phyloP scores from a whole-genome alignment of 2,797 vertebrate species.

The Holocentrus rufus region DNA sequence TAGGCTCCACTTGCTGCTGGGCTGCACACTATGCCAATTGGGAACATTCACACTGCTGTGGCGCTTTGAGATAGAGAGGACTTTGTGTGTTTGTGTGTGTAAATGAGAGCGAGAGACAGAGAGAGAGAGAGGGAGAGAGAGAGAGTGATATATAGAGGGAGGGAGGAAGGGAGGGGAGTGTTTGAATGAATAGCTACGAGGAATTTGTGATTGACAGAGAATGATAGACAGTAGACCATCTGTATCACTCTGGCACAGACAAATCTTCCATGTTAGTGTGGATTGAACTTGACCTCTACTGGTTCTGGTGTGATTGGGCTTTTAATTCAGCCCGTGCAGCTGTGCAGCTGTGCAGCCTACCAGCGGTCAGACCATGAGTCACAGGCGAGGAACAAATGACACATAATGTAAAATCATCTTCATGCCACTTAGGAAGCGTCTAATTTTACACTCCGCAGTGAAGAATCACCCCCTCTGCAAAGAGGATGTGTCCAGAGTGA shows the following conservation, averaged over 20 bases:
- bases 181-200: constrained; percentile 41
- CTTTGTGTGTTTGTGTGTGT: constrained; percentile 27
- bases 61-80: constrained; percentile 42
- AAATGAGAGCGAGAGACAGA: constrained; percentile 15
- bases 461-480: not conserved
- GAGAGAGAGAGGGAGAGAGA: constrained; percentile 5
- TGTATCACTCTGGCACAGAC: constrained; percentile 50
- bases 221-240: constrained; percentile 56
- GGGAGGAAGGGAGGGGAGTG: constrained; percentile 2
- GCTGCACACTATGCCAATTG: constrained; percentile 51
- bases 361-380: constrained; percentile 40
- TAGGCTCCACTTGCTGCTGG: constrained; percentile 47
- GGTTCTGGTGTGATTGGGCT: constrained; percentile 48
- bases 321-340: constrained; percentile 62
- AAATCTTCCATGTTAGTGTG: constrained; percentile 24
- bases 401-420: constrained; percentile 48
- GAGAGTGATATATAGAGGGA: constrained; percentile 3
- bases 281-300: constrained; percentile 50
- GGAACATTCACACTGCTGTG: constrained; percentile 53
- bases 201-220: constrained; percentile 53
- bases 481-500: too few relatives aligned
- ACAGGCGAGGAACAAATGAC: constrained; percentile 38
- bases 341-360: constrained; percentile 42
- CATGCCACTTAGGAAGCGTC: constrained; percentile 14
- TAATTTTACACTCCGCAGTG: constrained; percentile 18